Conservation (phyloP, 2,113 vertebrate genomes). For the Neotoma lepida region DNA sequence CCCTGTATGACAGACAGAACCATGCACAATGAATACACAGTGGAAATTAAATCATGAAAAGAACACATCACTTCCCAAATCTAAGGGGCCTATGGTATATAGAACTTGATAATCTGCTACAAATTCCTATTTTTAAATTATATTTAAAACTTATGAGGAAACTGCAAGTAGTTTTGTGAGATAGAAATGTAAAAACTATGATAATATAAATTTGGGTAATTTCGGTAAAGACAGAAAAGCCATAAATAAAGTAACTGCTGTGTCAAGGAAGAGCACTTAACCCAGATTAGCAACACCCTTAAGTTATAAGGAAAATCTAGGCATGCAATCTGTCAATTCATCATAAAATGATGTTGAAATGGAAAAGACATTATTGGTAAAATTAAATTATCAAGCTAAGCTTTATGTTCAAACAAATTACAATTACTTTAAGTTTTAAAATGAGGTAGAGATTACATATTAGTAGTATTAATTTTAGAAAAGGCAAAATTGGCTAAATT, state of each 20-base stretch:
- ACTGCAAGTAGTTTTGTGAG: neutral
- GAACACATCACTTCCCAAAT: neutral
- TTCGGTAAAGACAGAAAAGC: neutral
- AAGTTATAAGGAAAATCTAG: neutral
- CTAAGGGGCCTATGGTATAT: neutral
- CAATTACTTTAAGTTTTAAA: conserved; percentile 15
- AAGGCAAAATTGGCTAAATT: neutral
- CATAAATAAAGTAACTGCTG: neutral
- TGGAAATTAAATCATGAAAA: neutral
- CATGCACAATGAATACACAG: neutral
- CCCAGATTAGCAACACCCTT: neutral
- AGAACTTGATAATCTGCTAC: neutral
- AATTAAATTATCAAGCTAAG: neutral
- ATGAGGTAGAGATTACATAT: neutral
- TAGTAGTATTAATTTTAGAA: neutral
- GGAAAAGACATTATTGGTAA: neutral
- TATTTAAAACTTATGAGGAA: neutral
- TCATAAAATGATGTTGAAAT: neutral
- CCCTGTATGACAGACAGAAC: neutral
- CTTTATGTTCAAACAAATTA: neutral
- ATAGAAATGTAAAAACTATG: neutral
- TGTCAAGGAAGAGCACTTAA: neutral
- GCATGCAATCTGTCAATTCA: neutral
- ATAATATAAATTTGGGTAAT: neutral
- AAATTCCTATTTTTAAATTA: neutral